These are phyloP conservation scores for Nesoenas mayeri DNA, from an alignment of 2,113 vertebrate genomes.

Conservation along the genomic window DNA sequence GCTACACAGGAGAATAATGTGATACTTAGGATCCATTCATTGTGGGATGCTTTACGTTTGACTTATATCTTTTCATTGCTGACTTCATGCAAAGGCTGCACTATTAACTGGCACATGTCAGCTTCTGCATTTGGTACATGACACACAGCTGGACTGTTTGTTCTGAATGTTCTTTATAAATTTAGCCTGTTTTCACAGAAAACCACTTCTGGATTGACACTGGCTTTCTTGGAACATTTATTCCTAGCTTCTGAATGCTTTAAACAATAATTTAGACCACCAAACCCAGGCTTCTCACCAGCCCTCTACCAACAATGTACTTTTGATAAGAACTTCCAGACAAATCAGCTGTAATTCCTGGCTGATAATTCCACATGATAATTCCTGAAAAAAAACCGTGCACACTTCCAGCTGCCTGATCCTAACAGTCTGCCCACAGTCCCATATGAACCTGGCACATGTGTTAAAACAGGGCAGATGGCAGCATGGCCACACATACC, in stretches of 20 bases:
- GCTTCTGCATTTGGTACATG: not conserved
- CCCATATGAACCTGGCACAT: not conserved
- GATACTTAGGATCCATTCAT: not conserved
- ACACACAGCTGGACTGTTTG: not conserved
- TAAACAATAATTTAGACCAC: not conserved
- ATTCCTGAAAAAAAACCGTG: not conserved
- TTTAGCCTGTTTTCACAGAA: not conserved
- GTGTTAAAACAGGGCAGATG: not conserved
- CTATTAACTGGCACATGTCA: not conserved
- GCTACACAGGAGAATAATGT: not conserved
- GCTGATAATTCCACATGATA: not conserved
- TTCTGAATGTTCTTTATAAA: not conserved
- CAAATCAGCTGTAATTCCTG: not conserved
- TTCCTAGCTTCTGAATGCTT: not conserved
- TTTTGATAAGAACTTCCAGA: not conserved
- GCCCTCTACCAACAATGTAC: not conserved
- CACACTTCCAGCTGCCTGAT: not conserved
- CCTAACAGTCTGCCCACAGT: not conserved
- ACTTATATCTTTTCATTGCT: not conserved
- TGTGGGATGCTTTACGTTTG: not conserved
- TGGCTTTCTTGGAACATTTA: not conserved
- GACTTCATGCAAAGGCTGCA: not conserved
- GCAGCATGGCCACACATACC: not conserved
- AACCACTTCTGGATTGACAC: not conserved
- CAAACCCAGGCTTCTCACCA: not conserved